These are phyloP conservation scores for Chrosomus eos DNA, from an alignment of 2,797 vertebrate genomes.

Conservation along the genomic window DNA sequence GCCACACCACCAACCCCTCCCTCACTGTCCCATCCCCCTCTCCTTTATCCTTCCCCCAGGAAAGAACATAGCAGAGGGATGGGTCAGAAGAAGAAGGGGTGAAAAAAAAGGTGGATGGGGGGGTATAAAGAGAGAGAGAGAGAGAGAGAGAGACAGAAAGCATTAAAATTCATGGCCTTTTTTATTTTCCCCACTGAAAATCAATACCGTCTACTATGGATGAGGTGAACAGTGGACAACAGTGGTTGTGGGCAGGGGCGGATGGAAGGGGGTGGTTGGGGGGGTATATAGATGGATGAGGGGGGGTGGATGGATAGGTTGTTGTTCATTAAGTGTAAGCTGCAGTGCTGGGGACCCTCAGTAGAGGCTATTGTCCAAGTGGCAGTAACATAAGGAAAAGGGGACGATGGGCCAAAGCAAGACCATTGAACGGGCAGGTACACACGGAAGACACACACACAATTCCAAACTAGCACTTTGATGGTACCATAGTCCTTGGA, in stretches of 20 bases:
- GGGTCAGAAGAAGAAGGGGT: slow-evolving; percentile 63
- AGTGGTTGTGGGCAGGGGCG: slow-evolving; percentile 71
- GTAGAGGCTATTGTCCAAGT: slow-evolving; percentile 73
- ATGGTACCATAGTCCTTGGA: background rate
- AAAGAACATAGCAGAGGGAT: slow-evolving; percentile 66
- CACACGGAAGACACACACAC: background rate
- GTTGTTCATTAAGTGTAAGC: slow-evolving; percentile 81
- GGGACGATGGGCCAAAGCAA: slow-evolving; percentile 11
- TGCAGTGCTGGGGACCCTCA: slow-evolving; percentile 71
- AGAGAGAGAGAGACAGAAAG: slow-evolving; percentile 69
- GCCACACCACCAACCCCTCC: slow-evolving; percentile 58
- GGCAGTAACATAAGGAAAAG: slow-evolving; percentile 50
- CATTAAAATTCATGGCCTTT: slow-evolving; percentile 88
- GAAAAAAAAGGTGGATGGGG: slow-evolving; percentile 55
- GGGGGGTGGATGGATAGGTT: slow-evolving; percentile 66
- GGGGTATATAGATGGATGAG: slow-evolving; percentile 33
- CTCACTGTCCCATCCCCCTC: slow-evolving; percentile 65
- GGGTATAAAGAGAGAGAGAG: slow-evolving; percentile 38
- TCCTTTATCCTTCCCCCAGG: slow-evolving; percentile 68
- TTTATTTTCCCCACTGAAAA: slow-evolving; percentile 85
- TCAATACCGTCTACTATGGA: slow-evolving; percentile 86
- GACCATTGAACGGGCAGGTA: slow-evolving; percentile 18
- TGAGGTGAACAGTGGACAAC: slow-evolving; percentile 84
- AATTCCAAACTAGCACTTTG: background rate
- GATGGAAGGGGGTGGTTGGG: slow-evolving; percentile 41